Percentiles rank a stretch among this genome's conserved stretches.
These are phyloP conservation scores for Micromesistius poutassou DNA, from an alignment of 2,797 vertebrate genomes.

Conservation along the genomic window DNA sequence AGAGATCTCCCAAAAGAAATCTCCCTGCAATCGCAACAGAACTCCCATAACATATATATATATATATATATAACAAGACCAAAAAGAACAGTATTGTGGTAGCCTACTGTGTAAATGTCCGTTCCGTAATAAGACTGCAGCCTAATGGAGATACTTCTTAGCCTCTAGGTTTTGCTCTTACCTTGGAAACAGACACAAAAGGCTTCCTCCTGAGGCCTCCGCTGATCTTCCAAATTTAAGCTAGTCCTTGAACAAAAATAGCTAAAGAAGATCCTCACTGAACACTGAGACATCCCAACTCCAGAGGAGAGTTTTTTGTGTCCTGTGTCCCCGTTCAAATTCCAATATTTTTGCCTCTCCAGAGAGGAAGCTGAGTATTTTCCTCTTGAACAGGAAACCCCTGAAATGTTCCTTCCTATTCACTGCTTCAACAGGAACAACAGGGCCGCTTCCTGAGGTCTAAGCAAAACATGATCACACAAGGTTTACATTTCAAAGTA, in stretches of 20 bases:
- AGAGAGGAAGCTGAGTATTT: constrained; percentile 65
- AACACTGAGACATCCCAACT: constrained; percentile 22
- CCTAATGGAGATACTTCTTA: not conserved
- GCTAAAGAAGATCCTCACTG: not conserved
- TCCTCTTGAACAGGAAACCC: constrained; percentile 78
- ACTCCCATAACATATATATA: not conserved
- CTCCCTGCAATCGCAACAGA: not conserved
- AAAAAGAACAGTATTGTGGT: not conserved
- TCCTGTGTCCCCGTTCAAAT: constrained; percentile 22
- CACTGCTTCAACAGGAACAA: constrained; percentile 66
- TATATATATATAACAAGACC: not conserved
- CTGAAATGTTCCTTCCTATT: constrained; percentile 77
- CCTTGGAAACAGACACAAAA: constrained; percentile 31
- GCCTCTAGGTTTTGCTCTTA: constrained; percentile 32
- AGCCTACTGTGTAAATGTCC: not conserved
- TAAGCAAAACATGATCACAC: constrained; percentile 45
- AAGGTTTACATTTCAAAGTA: constrained; percentile 15
- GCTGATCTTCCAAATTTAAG: not conserved
- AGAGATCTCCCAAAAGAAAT: constrained; percentile 21
- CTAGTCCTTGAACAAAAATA: constrained; percentile 16
- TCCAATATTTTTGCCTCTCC: constrained; percentile 74
- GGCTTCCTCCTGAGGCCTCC: constrained; percentile 20
- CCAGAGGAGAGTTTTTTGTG: constrained; percentile 38
- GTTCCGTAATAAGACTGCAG: not conserved
- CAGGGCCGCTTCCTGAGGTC: constrained; percentile 78